These are phyloP conservation scores for Ctenopoma kingsleyae DNA, from an alignment of 2,797 vertebrate genomes.

Conservation along the genomic window DNA sequence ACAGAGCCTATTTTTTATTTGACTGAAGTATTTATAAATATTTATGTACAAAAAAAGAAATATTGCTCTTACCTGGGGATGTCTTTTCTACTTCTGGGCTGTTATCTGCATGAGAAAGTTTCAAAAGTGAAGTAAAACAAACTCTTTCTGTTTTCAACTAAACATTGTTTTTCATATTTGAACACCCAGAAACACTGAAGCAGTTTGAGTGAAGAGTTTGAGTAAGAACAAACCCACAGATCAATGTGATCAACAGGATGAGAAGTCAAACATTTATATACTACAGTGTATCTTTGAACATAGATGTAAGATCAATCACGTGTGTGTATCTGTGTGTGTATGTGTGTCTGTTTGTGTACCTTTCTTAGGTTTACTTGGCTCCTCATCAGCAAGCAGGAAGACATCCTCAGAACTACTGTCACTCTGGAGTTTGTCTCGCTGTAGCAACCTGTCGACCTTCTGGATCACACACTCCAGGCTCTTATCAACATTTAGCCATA, in stretches of 20 bases:
- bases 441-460: constrained; percentile 93
- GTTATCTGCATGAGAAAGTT: constrained; percentile 87
- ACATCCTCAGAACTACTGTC: constrained; percentile 93
- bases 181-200: constrained; percentile 2
- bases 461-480: constrained; percentile 98
- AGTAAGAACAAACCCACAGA: constrained; percentile 54
- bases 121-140: constrained; percentile 76
- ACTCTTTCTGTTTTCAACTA: not conserved
- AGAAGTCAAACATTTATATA: constrained; percentile 33
- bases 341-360: constrained; percentile 77
- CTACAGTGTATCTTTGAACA: not conserved
- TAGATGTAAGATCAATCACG: not conserved
- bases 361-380: constrained; percentile 87
- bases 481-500: constrained; percentile 97
- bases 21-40: no score
- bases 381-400: constrained; percentile 84
- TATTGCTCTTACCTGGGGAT: constrained; percentile 88
- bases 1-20: no score
- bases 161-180: not conserved
- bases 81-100: constrained; percentile 90
- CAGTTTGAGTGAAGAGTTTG: not conserved
- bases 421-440: constrained; percentile 90
- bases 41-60: not conserved
- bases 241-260: constrained; percentile 75
- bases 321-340: constrained; percentile 59